Base-by-base conservation (phyloP, 2,888 invertebrate species). In the Aromia moschata region DNA sequence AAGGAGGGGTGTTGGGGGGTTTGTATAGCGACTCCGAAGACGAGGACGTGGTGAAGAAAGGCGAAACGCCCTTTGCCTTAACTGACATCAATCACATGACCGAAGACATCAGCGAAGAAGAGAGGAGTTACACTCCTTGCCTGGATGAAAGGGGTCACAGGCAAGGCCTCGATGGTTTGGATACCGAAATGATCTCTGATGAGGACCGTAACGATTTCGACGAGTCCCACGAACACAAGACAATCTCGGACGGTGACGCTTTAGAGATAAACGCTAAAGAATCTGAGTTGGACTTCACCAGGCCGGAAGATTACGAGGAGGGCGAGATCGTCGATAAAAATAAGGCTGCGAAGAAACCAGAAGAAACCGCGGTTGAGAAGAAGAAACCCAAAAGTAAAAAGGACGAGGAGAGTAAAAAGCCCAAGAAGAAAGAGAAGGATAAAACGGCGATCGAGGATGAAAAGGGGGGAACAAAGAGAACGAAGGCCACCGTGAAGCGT, bases 121-220 rank as follows among this genome's bases (percentile, higher is more conserved):
- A 89, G 77, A 82, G 89, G 59, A 89, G 88, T 64, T 90, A 89
- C 76, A 90, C 90, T 49, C 90, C 90, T 0, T 89, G 89, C 68
- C 82, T 90, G 52, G 90, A 90, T 77, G 90, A 90, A 75, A 83
- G 84, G 69, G 85, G 84, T 67, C 65, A 69, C 2, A 67, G 70
- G 40, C 68, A 74, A 55, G 78, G 77, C 9, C 56, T 79, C 12
- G 80, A 80, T 52, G 89, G 87, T 1, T 84, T 90, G 64, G 90
- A 88, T 70, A 90, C 90, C 0, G 91, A 91, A 79, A 82, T 90
- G 77, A 90, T 91, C 68, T 91, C 91, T 0, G 89, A 89, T 73
- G 90, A 90, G 62, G 89, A 89, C 72, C 87, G 86, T 40, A 86
- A 85, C 64, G 84, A 87, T 77, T 87, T 88, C 75, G 86, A 87